A percentile compares a stretch with the other conserved stretches of the same genome.
These are phyloP conservation scores for Elaphurus davidianus DNA, from an alignment of 2,113 vertebrate species.

Conservation along the genomic window DNA sequence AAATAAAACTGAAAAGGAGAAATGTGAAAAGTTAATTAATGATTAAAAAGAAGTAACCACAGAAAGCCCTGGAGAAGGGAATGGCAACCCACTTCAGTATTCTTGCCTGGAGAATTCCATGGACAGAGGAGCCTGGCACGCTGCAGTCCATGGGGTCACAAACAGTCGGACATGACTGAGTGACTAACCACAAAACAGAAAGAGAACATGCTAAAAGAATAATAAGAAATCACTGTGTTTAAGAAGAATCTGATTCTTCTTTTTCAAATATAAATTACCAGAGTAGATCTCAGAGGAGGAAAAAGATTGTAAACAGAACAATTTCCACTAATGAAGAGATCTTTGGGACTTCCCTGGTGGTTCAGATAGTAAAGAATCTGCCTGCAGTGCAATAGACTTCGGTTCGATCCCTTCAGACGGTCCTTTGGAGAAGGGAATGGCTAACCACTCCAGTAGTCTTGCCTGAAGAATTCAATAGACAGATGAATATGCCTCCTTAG, in stretches of 20 bases:
- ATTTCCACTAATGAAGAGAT: not conserved
- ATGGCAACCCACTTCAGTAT: not conserved
- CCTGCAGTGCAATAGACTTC: not conserved
- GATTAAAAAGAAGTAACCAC: not conserved
- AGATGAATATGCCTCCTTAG: not conserved
- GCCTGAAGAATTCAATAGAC: not conserved
- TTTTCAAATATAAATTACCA: not conserved
- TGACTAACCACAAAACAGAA: not conserved
- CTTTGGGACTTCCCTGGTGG: not conserved
- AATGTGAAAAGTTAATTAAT: not conserved
- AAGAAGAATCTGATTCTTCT: not conserved
- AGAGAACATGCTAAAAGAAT: not conserved
- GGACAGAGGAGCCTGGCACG: not conserved
- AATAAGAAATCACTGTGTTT: not conserved
- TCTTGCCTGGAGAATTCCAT: not conserved
- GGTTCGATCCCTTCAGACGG: not conserved
- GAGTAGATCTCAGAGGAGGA: not conserved
- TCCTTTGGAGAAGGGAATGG: not conserved
- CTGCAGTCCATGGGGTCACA: not conserved
- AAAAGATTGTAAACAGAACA: not conserved
- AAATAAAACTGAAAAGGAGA: not conserved
- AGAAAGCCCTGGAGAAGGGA: not conserved
- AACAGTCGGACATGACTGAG: not conserved
- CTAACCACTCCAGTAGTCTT: not conserved
- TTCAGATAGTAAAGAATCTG: not conserved